Evolutionary conservation across 2,113 vertebrate species (phyloP).

Genomic region (Labeo rohita): DNA sequence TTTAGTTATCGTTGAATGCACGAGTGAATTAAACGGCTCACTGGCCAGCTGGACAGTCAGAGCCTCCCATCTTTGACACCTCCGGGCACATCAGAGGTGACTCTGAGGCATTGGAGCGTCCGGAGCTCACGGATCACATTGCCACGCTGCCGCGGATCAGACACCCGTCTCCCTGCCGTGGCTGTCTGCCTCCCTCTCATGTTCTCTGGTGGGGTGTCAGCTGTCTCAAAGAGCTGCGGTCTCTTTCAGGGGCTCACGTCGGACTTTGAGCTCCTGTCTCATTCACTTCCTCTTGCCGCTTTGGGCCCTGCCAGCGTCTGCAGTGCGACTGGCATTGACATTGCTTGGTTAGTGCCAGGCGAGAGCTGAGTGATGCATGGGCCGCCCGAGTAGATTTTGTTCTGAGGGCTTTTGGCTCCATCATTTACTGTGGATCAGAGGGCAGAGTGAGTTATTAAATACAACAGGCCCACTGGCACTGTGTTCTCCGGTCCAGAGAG

Average conservation of each 20-base stretch:
- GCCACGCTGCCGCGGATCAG: not conserved
- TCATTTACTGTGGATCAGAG: slow-evolving; percentile 48
- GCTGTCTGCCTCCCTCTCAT: slow-evolving; percentile 20
- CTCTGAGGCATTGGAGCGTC: not conserved
- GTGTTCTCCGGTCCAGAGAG: not conserved
- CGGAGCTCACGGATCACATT: not conserved
- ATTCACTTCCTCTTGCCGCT: slow-evolving; percentile 10
- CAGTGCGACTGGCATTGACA: slow-evolving; percentile 28
- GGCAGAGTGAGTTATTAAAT: slow-evolving; percentile 51
- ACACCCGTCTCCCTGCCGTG: slow-evolving; percentile 11
- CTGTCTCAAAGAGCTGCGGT: slow-evolving; percentile 20
- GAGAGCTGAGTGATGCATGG: slow-evolving; percentile 37
- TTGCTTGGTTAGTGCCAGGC: slow-evolving; percentile 25
- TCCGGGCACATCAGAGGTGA: not conserved
- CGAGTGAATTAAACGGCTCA: not conserved
- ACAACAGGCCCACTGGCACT: slow-evolving; percentile 43
- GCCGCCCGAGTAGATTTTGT: slow-evolving; percentile 31
- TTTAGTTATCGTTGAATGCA: slow-evolving; percentile 11
- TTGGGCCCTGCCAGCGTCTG: slow-evolving; percentile 30
- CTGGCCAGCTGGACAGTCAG: not conserved
- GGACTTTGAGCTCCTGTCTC: slow-evolving; percentile 28
- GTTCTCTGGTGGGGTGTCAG: slow-evolving; percentile 23
- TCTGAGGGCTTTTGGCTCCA: slow-evolving; percentile 51
- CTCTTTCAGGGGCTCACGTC: slow-evolving; percentile 49
- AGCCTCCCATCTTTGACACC: not conserved